Percentiles rank a stretch among this genome's conserved stretches.
Conservation (phyloP, 2,797 vertebrate genomes). For the Cebuella pygmaea region DNA sequence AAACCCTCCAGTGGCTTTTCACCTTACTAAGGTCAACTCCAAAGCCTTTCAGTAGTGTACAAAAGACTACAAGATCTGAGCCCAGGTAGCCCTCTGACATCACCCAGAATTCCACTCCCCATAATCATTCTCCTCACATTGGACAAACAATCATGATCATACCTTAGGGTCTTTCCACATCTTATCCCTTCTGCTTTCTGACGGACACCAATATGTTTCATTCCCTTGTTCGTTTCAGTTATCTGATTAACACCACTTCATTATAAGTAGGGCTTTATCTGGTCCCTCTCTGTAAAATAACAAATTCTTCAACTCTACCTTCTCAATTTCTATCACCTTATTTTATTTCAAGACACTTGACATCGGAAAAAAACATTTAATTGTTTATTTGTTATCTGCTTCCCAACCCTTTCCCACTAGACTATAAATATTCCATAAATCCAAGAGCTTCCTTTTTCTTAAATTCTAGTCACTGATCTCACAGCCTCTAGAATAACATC, state of each 20-base stretch:
- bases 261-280: background rate
- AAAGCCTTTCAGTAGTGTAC: background rate
- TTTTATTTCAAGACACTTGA: background rate
- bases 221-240: background rate
- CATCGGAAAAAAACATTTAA: background rate
- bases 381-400: background rate
- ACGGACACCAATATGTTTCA: background rate
- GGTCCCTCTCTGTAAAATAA: background rate
- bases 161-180: background rate
- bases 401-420: rapidly evolving
- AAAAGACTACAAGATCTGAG: background rate
- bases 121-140: background rate
- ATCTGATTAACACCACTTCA: background rate
- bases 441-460: background rate
- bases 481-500: background rate
- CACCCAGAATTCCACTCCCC: background rate
- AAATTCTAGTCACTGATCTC: background rate
- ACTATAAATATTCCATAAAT: background rate
- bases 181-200: background rate
- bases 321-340: background rate
- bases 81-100: background rate
- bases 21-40: background rate
- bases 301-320: background rate
- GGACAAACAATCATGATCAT: background rate
- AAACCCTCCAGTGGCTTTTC: background rate